Evolutionary conservation across 2,888 invertebrate species (phyloP), one percentile per base, ranked within the genome.

Genomic region (Drosophila diplacantha): DNA sequence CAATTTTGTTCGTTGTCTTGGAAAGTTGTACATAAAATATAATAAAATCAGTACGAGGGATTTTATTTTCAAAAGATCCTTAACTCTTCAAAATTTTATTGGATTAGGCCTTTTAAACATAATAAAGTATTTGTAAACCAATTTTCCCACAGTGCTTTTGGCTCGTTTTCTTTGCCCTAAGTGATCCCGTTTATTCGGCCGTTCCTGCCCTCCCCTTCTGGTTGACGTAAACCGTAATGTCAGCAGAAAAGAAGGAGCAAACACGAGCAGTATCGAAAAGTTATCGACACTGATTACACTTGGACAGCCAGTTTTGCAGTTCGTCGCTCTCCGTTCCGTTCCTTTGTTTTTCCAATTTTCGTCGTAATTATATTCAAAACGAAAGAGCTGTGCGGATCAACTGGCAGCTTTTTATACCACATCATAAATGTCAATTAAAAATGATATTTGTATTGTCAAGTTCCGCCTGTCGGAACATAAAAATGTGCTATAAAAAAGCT

Each of bases 401-500:
- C 34, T 53, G 54, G 47, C 55, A 43, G 59, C 44, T 55, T 62
- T 71, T 78, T 68, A 79, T 76, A 65, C 64, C 67, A 51, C 49
- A 70, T 73, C 70, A 80, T 75, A 78, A 81, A 81, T 78, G 75
- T 79, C 78, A 79, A 79, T 81, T 78, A 74, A 75, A 79, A 72
- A 71, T 65, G 54, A 75, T 78, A 75, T 73, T 75, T 75, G 59
- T 72, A 71, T 68, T 76, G 69, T 67, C 65, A 65, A 64, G 72
- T 63, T 63, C 61, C 58, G 68, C 73, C 58, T 49, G 43, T 47
- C 47, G 50, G 41, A 49, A 35, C 72, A 80, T 78, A 81, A 80
- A 75, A 79, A 79, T 71, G 81, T 75, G 78, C 72, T 72, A 74
- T 72, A 78, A 78, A 74, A 59, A 75, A 81, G 67, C 66, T 79